Conservation (phyloP, 2,888 invertebrate genomes). For the Agrenia bidenticulata region DNA sequence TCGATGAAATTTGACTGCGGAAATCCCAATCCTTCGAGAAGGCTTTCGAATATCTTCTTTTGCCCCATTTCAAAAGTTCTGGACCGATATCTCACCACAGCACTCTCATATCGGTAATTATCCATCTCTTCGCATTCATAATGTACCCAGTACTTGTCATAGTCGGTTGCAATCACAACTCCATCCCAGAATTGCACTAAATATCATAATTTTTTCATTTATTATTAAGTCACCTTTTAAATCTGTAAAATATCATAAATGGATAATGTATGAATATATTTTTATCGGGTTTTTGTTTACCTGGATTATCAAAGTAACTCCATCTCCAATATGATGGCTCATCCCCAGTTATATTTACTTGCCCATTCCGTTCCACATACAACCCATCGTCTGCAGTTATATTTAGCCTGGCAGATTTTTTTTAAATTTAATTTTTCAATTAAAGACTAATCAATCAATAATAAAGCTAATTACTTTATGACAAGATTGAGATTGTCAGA, state of each 20-base stretch:
- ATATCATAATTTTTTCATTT: no score
- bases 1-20: background rate
- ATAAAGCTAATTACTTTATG: constrained; percentile 1
- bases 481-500: background rate
- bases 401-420: no score
- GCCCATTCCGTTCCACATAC: background rate
- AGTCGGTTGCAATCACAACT: constrained; percentile 9
- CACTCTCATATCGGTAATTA: background rate
- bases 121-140: constrained; percentile 7
- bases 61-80: background rate
- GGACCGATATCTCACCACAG: background rate
- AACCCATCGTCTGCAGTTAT: background rate
- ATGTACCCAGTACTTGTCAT: constrained; percentile 1
- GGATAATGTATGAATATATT: no score
- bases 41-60: background rate
- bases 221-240: no score
- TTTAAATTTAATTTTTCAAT: no score
- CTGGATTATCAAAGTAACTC: constrained; percentile 11
- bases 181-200: constrained; percentile 8
- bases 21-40: constrained; percentile 5
- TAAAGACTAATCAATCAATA: no score
- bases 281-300: no score
- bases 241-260: no score
- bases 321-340: constrained; percentile 1
- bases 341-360: background rate